Evolutionary conservation across 2,888 invertebrate species (phyloP).

Genomic region (Parochlus steinenii): DNA sequence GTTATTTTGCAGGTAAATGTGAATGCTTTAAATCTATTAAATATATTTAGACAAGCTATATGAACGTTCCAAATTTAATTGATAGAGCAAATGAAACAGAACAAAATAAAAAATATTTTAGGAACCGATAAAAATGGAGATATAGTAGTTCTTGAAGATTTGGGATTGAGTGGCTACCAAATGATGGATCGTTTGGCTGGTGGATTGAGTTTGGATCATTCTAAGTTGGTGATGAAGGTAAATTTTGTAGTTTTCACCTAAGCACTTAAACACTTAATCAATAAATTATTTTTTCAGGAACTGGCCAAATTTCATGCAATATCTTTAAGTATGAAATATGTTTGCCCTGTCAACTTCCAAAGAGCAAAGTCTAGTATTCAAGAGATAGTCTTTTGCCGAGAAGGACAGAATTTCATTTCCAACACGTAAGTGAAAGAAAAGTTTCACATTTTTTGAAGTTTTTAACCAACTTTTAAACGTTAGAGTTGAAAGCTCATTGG

Average conservation of each 20-base stretch:
- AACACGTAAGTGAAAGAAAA: too few relatives aligned
- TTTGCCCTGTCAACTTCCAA: slow-evolving; percentile 18
- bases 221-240: slow-evolving; percentile 26
- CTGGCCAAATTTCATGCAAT: slow-evolving; percentile 25
- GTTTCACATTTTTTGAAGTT: too few relatives aligned
- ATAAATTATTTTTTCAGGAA: slow-evolving; percentile 19
- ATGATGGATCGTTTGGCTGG: slow-evolving; percentile 24
- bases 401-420: too few relatives aligned
- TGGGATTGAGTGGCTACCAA: slow-evolving; percentile 20
- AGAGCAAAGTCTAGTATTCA: slow-evolving; percentile 18
- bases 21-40: too few relatives aligned
- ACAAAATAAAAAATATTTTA: too few relatives aligned
- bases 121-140: slow-evolving; percentile 16
- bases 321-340: slow-evolving; percentile 23
- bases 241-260: too few relatives aligned
- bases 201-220: slow-evolving; percentile 21
- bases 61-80: too few relatives aligned
- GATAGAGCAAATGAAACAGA: too few relatives aligned
- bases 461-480: slow-evolving; percentile 5
- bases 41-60: too few relatives aligned
- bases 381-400: slow-evolving; percentile 28
- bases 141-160: slow-evolving; percentile 25
- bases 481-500: not conserved
- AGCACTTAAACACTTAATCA: slow-evolving; percentile 1
- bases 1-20: slow-evolving; percentile 22